Evolutionary conservation across 2,888 invertebrate species (phyloP).

Genomic region (Torymus tubicola): DNA sequence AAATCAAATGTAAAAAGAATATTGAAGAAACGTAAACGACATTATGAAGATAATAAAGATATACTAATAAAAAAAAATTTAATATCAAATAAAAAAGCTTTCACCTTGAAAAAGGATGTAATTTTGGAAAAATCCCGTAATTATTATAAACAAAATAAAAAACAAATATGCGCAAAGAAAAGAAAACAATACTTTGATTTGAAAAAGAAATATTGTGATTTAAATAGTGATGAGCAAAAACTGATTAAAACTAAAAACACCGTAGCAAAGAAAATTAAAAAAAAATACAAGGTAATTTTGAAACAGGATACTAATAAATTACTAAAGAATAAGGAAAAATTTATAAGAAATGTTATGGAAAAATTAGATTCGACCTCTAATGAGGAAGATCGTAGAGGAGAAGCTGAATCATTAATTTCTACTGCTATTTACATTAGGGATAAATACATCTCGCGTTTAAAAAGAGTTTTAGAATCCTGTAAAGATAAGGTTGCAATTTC

Average conservation of each 20-base stretch:
- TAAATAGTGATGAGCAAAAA: neutral
- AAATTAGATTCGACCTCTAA: slow-evolving; percentile 9
- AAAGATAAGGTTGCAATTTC: neutral
- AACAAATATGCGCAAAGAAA: too few relatives aligned
- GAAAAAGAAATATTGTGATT: neutral
- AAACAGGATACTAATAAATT: neutral
- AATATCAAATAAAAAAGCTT: too few relatives aligned
- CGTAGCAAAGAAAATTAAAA: neutral
- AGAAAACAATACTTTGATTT: neutral
- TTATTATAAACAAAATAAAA: too few relatives aligned
- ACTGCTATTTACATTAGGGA: slow-evolving; percentile 17
- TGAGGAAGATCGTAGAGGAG: neutral
- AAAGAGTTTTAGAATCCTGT: neutral
- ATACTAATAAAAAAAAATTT: too few relatives aligned
- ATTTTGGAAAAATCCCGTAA: too few relatives aligned
- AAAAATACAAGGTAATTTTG: neutral
- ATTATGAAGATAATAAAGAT: too few relatives aligned
- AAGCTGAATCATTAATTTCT: slow-evolving; percentile 10
- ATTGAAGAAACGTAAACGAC: too few relatives aligned
- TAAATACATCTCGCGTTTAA: neutral
- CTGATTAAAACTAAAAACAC: neutral
- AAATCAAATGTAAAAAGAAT: too few relatives aligned
- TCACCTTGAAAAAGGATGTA: too few relatives aligned
- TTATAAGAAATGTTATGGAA: neutral
- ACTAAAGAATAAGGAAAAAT: neutral